Percentiles rank a stretch among this genome's conserved stretches.
Conservation (phyloP, 2,888 invertebrate genomes). For the Merodon equestris region DNA sequence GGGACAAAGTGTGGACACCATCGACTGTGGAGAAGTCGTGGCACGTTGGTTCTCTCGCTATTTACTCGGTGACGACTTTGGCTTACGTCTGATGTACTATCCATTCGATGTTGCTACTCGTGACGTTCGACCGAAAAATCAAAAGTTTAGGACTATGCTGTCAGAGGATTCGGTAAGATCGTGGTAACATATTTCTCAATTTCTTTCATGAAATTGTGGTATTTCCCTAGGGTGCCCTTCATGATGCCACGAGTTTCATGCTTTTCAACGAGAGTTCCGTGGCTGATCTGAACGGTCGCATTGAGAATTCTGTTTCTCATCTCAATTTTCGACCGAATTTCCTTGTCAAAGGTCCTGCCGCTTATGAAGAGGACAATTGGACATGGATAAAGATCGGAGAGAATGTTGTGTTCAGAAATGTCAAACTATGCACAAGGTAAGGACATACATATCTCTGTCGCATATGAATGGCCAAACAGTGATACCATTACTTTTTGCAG, state of each 20-base stretch:
- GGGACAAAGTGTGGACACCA: slow-evolving; percentile 81
- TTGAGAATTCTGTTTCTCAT: slow-evolving; percentile 80
- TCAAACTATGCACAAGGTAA: slow-evolving; percentile 82
- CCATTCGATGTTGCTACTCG: slow-evolving; percentile 77
- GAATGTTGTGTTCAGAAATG: slow-evolving; percentile 82
- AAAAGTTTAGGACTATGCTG: slow-evolving; percentile 71
- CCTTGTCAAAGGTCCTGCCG: slow-evolving; percentile 81
- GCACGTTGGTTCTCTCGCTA: slow-evolving; percentile 85
- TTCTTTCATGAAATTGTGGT: background rate
- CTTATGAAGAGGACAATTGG: slow-evolving; percentile 85
- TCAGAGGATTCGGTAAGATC: slow-evolving; percentile 68
- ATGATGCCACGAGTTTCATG: slow-evolving; percentile 84
- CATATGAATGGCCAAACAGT: too few species aligned
- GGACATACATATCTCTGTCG: too few species aligned
- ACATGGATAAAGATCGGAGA: slow-evolving; percentile 84
- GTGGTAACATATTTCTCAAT: too few species aligned
- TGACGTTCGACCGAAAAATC: slow-evolving; percentile 73
- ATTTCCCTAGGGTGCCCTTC: slow-evolving; percentile 81
- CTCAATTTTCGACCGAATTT: slow-evolving; percentile 85
- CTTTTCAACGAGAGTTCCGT: slow-evolving; percentile 84
- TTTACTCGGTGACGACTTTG: slow-evolving; percentile 79
- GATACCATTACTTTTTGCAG: slow-evolving; percentile 75
- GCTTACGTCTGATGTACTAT: slow-evolving; percentile 82
- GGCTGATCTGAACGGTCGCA: slow-evolving; percentile 82
- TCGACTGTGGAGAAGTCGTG: slow-evolving; percentile 86